phyloP scores from a whole-genome alignment of 2,797 vertebrate genomes.

The Tokudaia muenninki region DNA sequence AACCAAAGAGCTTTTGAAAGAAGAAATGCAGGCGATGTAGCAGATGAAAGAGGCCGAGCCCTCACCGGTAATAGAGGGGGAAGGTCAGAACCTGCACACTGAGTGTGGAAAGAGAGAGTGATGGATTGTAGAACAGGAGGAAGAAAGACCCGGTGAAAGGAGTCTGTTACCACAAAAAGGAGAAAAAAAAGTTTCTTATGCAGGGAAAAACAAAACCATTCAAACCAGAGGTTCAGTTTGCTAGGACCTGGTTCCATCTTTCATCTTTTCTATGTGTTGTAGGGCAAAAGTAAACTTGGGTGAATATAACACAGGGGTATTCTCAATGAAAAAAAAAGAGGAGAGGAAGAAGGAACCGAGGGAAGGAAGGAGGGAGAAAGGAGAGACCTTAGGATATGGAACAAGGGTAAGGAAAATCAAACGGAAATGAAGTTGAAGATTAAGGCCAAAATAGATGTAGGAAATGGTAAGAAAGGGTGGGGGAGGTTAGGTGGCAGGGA shows the following conservation, averaged over 20 bases:
- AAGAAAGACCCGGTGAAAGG: slow-evolving; percentile 39
- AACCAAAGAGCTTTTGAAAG: slow-evolving; percentile 64
- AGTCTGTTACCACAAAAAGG: slow-evolving; percentile 59
- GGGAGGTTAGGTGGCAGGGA: neutral
- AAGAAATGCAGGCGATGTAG: slow-evolving; percentile 55
- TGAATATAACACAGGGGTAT: slow-evolving; percentile 27
- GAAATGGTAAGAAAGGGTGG: neutral
- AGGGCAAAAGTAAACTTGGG: slow-evolving; percentile 35
- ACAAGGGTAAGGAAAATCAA: slow-evolving; percentile 53
- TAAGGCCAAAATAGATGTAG: neutral
- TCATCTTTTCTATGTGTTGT: neutral
- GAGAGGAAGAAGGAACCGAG: neutral
- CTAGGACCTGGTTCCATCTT: neutral
- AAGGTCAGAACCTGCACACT: slow-evolving; percentile 46
- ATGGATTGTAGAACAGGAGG: slow-evolving; percentile 58
- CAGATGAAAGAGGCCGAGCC: slow-evolving; percentile 68
- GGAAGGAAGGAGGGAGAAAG: neutral
- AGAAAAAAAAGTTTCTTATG: neutral
- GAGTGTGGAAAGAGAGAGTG: slow-evolving; percentile 61
- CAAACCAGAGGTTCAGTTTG: neutral
- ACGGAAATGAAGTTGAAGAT: slow-evolving; percentile 34
- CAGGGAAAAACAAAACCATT: neutral
- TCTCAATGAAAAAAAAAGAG: neutral
- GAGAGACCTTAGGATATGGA: neutral
- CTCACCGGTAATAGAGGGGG: slow-evolving; percentile 66